phyloP scores from a whole-genome alignment of 2,797 vertebrate genomes.

The Xenopus petersii region DNA sequence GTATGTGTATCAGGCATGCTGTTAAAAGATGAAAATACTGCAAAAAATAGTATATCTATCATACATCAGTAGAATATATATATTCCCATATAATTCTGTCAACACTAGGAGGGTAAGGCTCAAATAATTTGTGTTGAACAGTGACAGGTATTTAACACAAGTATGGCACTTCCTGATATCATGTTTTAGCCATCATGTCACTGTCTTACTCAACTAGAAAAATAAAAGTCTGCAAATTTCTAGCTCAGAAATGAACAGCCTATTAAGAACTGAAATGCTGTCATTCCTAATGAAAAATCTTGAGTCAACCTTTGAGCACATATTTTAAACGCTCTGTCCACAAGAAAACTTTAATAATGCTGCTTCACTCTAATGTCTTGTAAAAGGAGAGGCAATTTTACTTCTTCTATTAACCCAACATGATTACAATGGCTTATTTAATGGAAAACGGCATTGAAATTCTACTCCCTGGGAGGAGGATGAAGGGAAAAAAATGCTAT shows the following conservation, averaged over 20 bases:
- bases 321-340: conserved; percentile 82
- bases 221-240: conserved; percentile 65
- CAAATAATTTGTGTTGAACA: background rate
- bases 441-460: conserved; percentile 99
- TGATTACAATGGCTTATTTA: conserved; percentile 98
- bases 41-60: too few species aligned
- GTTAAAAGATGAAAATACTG: too few species aligned
- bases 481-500: conserved; percentile 57
- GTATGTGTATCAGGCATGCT: too few species aligned
- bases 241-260: conserved; percentile 75
- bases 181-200: conserved; percentile 73
- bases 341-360: conserved; percentile 79
- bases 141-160: conserved; percentile 68
- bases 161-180: conserved; percentile 72
- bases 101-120: background rate
- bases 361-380: conserved; percentile 83
- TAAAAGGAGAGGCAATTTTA: conserved; percentile 86
- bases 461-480: conserved; percentile 86
- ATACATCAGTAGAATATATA: too few species aligned
- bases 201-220: conserved; percentile 58
- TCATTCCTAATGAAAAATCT: conserved; percentile 76
- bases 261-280: conserved; percentile 87
- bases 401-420: conserved; percentile 94
- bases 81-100: too few species aligned
- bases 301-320: conserved; percentile 78